Percentiles rank a stretch among this genome's conserved stretches.
phyloP scores from a whole-genome alignment of 1,140 invertebrate genomes.

The Laupala kohalensis region DNA sequence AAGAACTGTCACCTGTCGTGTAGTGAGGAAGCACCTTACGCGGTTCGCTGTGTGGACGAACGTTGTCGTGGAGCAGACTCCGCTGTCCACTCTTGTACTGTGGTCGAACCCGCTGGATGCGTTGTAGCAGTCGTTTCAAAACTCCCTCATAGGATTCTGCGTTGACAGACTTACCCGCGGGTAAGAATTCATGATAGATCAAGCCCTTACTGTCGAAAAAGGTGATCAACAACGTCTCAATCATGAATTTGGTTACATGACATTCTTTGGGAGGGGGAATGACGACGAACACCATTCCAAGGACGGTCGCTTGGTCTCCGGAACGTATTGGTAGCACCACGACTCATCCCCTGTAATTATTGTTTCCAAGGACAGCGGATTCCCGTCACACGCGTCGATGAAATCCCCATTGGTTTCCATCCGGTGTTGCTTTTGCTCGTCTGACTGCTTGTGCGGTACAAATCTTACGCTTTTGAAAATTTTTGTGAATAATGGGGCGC shows the following conservation, averaged over 20 bases:
- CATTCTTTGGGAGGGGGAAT: background rate
- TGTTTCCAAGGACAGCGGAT: background rate
- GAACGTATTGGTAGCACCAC: slow-evolving; percentile 9
- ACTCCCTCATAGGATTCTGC: background rate
- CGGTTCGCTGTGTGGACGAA: too few species aligned
- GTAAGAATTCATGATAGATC: slow-evolving; percentile 1
- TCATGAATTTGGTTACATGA: background rate
- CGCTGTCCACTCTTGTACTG: too few species aligned
- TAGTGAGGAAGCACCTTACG: too few species aligned
- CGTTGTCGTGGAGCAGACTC: too few species aligned
- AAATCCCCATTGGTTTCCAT: too few species aligned
- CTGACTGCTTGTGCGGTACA: too few species aligned
- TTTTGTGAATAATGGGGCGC: too few species aligned
- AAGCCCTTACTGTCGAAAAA: slow-evolving; percentile 11
- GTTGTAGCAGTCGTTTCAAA: slow-evolving; percentile 6
- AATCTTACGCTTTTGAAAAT: too few species aligned
- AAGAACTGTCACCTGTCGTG: too few species aligned
- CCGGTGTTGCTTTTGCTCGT: too few species aligned
- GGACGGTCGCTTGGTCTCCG: background rate
- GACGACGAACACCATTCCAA: slow-evolving; percentile 4
- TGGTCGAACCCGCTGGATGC: background rate
- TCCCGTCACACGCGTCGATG: background rate
- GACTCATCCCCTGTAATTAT: background rate
- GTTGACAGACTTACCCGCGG: background rate
- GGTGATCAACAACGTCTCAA: background rate